Conservation (phyloP, 92 coral and sea anemone species). For the Phymanthus crucifer region DNA sequence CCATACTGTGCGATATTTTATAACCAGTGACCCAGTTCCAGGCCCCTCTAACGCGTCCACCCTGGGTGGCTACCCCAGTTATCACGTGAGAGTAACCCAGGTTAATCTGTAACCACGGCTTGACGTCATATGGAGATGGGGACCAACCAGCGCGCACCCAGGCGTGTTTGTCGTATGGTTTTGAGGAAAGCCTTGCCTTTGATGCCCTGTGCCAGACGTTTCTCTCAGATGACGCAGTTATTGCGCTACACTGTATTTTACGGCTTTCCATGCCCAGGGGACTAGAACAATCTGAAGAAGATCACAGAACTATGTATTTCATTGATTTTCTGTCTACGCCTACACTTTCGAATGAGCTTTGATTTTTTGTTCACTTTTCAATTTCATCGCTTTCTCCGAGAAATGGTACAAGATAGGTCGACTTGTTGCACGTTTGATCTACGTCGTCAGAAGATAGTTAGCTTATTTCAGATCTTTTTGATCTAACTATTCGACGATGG, state of each 20-base stretch:
- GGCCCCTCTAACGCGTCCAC: neutral
- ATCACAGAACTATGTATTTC: neutral
- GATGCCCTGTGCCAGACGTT: conserved; percentile 3
- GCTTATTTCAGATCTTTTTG: neutral
- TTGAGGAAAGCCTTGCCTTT: conserved; percentile 26
- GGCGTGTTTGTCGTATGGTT: neutral
- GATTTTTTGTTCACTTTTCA: too few relatives aligned
- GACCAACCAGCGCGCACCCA: conserved; percentile 23
- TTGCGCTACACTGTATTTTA: conserved; percentile 16
- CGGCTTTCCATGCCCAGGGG: conserved; percentile 50
- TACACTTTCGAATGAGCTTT: neutral
- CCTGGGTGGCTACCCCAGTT: conserved; percentile 42
- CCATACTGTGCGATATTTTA: conserved; percentile 34
- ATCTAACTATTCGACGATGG: neutral
- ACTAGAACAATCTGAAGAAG: neutral
- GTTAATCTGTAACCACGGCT: conserved; percentile 49
- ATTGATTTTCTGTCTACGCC: neutral
- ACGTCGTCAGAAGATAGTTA: too few relatives aligned
- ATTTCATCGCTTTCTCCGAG: too few relatives aligned
- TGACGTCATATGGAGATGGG: neutral
- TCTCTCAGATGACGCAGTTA: conserved; percentile 29
- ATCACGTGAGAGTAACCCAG: conserved; percentile 11
- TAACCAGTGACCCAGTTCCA: conserved; percentile 43
- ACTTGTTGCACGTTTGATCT: too few relatives aligned
- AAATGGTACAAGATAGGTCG: too few relatives aligned